Base-by-base conservation (phyloP, 2,888 invertebrate genomes). In the Linyphia triangularis region DNA sequence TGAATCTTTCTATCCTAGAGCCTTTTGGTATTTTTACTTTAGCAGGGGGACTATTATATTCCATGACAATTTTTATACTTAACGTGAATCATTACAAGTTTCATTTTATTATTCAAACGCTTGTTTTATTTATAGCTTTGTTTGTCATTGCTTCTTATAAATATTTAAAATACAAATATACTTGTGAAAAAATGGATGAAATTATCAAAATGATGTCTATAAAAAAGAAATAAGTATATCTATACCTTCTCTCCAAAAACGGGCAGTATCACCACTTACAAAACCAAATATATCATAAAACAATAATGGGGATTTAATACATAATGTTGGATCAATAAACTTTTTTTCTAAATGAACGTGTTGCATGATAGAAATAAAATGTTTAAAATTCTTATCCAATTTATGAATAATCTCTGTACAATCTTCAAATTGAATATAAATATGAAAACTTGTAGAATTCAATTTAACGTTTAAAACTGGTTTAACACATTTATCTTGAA, bases 111-210 rank as follows among this genome's bases (percentile, higher is more conserved):
- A 33, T 75, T 33, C 59, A 59, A 37, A 75, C 75, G 1, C 19
- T 75, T 13, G 33, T 75, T 6, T 19, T 75, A 19, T 75, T 75
- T 33, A 59, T 59, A 59, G 61, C 75, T 4, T 57, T 75, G 19
- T 75, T 75, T 59, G 22, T 22, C 2, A 75, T 75, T 59, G 59
- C 75, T 33, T 57, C 22, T 0, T 75, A 75, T 22, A 75, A 75
- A 75, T 75, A 75, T 75, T 59, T 75, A 61, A 61, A 75, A 59
- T 75, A 59, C 33, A 75, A 59, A 75, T 75, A 28, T 30, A 59
- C 75, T 19, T 75, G 59, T 59, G 75, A 75, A 33, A 59, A 57
- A 75, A 75, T 59, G 75, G 75, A 75, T 59, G 33, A 75, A 33
- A 75, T 75, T 59, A 59, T 75, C 5, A 0, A 59, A 30, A 75